Percentiles rank a stretch among this genome's conserved stretches.
Evolutionary conservation across 2,113 vertebrate species (phyloP).

Genomic region (Lynx canadensis): DNA sequence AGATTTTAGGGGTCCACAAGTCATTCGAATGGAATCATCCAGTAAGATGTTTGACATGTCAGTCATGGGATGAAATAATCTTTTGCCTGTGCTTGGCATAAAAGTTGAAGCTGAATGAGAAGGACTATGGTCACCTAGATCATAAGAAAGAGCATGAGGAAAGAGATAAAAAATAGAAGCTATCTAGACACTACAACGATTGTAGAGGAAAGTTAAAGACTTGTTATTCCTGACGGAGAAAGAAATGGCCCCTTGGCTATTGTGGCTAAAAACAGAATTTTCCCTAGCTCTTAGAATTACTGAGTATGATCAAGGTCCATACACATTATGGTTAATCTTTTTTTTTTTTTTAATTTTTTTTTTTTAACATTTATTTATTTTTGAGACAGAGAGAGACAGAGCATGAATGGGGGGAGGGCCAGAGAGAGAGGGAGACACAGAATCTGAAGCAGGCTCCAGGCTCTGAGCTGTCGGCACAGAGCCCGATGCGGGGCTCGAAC

Average conservation of each 20-base stretch:
- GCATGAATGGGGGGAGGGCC: too few relatives aligned
- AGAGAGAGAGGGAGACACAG: too few relatives aligned
- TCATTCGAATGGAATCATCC: neutral
- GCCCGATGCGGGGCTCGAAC: too few relatives aligned
- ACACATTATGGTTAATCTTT: neutral
- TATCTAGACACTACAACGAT: neutral
- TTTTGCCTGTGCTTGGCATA: neutral
- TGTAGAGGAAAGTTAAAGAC: neutral
- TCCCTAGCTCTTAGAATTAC: neutral
- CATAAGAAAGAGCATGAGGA: neutral
- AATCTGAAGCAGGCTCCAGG: too few relatives aligned
- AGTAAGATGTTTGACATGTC: neutral
- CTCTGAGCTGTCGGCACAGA: too few relatives aligned
- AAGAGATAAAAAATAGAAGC: neutral
- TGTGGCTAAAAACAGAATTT: neutral
- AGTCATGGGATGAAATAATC: neutral
- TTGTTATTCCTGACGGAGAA: neutral
- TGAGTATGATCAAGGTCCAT: neutral
- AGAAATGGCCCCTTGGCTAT: neutral
- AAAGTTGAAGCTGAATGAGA: neutral
- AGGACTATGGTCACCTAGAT: neutral
- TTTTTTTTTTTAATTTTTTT: too few relatives aligned
- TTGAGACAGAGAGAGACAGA: too few relatives aligned
- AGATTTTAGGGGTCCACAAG: neutral
- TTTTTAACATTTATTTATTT: too few relatives aligned